These are phyloP conservation scores for Echiichthys vipera DNA, from an alignment of 2,797 vertebrate genomes.

Conservation along the genomic window DNA sequence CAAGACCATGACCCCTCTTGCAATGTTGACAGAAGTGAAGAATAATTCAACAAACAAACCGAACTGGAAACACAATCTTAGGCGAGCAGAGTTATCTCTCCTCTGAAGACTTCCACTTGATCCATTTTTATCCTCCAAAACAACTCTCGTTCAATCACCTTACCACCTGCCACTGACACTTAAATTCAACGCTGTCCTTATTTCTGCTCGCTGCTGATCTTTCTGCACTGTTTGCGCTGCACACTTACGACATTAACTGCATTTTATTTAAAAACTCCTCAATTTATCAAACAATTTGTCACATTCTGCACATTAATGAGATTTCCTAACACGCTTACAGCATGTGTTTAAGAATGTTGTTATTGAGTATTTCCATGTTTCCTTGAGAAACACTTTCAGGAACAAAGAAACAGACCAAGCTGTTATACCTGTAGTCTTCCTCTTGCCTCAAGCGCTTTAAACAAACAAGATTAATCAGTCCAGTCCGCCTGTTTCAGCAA, in stretches of 20 bases:
- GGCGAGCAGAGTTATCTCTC: no score
- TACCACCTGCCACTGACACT: no score
- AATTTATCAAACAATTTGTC: neutral
- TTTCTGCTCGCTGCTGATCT: neutral
- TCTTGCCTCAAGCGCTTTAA: constrained; percentile 20
- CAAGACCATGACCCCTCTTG: no score
- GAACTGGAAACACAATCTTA: no score
- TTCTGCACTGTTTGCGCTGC: neutral
- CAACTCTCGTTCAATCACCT: no score
- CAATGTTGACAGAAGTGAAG: no score
- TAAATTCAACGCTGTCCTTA: neutral
- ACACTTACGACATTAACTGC: neutral
- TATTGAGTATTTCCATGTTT: neutral
- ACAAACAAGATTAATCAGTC: constrained; percentile 9
- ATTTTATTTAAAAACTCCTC: neutral
- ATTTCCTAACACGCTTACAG: constrained; percentile 8
- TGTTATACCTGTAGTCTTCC: constrained; percentile 64
- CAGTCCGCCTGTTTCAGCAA: constrained; percentile 17
- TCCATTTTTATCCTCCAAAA: no score
- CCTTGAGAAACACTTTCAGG: constrained; percentile 10
- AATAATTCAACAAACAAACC: no score
- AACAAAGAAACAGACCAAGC: constrained; percentile 13
- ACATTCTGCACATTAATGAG: neutral
- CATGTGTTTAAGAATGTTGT: constrained; percentile 9
- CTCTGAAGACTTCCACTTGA: no score